Evolutionary conservation across 2,797 vertebrate species (phyloP).

Genomic region (Triplophysa yarkandensis): DNA sequence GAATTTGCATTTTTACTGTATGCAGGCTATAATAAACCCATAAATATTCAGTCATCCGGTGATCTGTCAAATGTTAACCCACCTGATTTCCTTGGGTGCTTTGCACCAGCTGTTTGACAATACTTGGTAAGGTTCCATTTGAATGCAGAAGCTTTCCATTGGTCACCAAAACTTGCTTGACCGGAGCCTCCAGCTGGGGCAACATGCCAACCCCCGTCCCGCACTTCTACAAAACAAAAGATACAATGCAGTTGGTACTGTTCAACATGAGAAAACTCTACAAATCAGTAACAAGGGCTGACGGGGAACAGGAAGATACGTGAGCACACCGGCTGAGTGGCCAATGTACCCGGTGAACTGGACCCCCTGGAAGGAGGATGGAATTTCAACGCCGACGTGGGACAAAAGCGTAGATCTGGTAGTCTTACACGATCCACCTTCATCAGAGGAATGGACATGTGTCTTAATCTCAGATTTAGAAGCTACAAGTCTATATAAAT

Average conservation of each 20-base stretch:
- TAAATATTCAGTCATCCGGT: background rate
- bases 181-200: constrained; percentile 76
- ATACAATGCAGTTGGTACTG: constrained; percentile 23
- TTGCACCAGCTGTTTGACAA: constrained; percentile 74
- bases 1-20: background rate
- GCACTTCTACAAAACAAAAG: constrained; percentile 69
- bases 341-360: constrained; percentile 58
- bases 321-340: constrained; percentile 23
- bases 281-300: constrained; percentile 36
- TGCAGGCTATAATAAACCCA: background rate
- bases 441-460: constrained; percentile 45
- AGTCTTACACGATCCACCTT: constrained; percentile 54
- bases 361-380: constrained; percentile 67
- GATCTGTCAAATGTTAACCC: constrained; percentile 45
- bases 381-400: constrained; percentile 71
- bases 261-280: constrained; percentile 31
- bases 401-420: constrained; percentile 67
- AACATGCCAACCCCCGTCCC: constrained; percentile 68
- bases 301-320: background rate
- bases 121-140: constrained; percentile 78
- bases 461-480: background rate
- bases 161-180: constrained; percentile 79
- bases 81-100: constrained; percentile 72
- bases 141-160: constrained; percentile 78
- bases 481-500: too few relatives aligned